A percentile compares a stretch with the other conserved stretches of the same genome.
Conservation (phyloP, 2,797 vertebrate genomes). For the Trachurus trachurus region DNA sequence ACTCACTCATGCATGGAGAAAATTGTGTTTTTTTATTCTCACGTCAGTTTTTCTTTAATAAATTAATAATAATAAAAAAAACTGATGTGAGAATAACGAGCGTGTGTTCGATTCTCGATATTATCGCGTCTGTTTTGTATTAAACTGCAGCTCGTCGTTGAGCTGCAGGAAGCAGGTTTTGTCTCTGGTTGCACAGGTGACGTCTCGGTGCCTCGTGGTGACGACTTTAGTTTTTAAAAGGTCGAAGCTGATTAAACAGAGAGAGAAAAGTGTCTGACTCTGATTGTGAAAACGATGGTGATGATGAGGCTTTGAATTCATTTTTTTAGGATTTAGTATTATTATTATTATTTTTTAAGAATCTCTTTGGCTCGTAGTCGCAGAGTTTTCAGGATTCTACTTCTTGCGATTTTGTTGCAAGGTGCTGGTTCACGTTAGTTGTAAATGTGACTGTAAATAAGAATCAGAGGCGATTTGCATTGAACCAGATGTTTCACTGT, state of each 20-base stretch:
- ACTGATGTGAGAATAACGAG: conserved; percentile 21
- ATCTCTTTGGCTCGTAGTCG: conserved; percentile 31
- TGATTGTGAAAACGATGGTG: conserved; percentile 5
- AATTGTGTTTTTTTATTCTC: conserved; percentile 46
- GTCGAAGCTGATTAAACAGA: conserved; percentile 41
- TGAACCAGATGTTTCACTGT: conserved; percentile 39
- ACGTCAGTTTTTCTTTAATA: conserved; percentile 41
- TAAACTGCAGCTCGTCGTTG: conserved; percentile 27
- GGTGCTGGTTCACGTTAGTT: conserved; percentile 62
- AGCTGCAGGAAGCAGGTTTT: conserved; percentile 41
- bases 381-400: conserved; percentile 44
- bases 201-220: conserved; percentile 33
- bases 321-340: background rate
- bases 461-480: conserved; percentile 46
- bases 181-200: conserved; percentile 41
- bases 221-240: conserved; percentile 25
- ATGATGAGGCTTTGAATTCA: conserved; percentile 27
- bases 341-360: conserved; percentile 8
- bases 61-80: conserved; percentile 33
- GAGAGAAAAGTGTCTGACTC: background rate
- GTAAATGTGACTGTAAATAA: conserved; percentile 44
- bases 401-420: conserved; percentile 47
- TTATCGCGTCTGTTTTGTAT: conserved; percentile 55
- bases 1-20: conserved; percentile 32
- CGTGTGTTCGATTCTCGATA: conserved; percentile 48